A percentile compares a stretch with the other conserved stretches of the same genome.
phyloP scores from a whole-genome alignment of 2,797 vertebrate species.

The Telmatherina bonti region DNA sequence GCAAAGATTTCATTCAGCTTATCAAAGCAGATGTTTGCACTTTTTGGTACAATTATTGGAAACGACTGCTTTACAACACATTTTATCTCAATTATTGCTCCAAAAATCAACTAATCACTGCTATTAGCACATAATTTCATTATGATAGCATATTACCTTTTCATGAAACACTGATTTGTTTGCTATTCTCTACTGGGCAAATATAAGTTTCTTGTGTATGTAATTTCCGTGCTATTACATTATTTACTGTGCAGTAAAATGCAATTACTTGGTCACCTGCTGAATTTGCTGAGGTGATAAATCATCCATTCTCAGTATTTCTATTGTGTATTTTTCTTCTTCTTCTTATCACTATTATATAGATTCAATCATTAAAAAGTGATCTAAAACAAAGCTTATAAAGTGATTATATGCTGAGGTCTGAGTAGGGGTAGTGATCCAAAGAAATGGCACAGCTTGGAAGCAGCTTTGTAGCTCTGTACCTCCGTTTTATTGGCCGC shows the following conservation, averaged over 20 bases:
- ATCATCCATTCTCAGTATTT: constrained; percentile 9
- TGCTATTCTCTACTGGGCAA: constrained; percentile 11
- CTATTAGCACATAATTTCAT: constrained; percentile 26
- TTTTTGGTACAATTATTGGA: not conserved
- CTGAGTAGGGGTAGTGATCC: not conserved
- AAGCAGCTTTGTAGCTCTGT: not conserved
- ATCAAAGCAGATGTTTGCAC: not conserved
- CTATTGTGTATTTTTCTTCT: not conserved
- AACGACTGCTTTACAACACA: not conserved
- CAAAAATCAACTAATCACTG: constrained; percentile 5
- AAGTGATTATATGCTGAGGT: constrained; percentile 9
- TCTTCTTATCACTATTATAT: not conserved
- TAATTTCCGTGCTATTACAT: not conserved
- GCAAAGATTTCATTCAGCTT: not conserved
- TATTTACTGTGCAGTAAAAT: constrained; percentile 4
- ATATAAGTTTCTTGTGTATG: constrained; percentile 20
- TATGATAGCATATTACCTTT: constrained; percentile 6
- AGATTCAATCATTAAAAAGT: not conserved
- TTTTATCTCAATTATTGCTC: not conserved
- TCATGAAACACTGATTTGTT: constrained; percentile 10
- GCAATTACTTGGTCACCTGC: constrained; percentile 8
- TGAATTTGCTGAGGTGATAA: constrained; percentile 27
- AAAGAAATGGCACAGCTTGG: constrained; percentile 13
- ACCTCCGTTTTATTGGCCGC: not conserved
- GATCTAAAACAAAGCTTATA: not conserved